These are phyloP conservation scores for Platysternon megacephalum DNA, from an alignment of 2,113 vertebrate genomes.

Conservation along the genomic window DNA sequence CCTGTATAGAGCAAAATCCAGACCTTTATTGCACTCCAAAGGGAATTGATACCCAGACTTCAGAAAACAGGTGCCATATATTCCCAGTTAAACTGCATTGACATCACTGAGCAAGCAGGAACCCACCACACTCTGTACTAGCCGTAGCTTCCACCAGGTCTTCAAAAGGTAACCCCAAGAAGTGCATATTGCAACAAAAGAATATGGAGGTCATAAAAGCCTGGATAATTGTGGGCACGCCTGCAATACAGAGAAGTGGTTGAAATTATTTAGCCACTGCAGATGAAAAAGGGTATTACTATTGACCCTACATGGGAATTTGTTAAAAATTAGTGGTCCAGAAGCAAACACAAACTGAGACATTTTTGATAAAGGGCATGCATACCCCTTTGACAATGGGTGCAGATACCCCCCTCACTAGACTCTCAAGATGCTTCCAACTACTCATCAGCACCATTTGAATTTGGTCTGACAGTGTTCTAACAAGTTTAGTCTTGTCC, in stretches of 20 bases:
- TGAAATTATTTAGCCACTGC: neutral
- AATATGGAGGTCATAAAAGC: neutral
- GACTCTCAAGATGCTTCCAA: neutral
- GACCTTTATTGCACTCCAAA: neutral
- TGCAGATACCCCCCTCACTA: neutral
- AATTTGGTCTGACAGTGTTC: neutral
- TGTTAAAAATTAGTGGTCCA: neutral
- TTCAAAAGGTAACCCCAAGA: neutral
- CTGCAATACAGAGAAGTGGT: neutral
- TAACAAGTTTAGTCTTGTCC: neutral
- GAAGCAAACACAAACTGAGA: too few relatives aligned
- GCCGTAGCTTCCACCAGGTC: neutral
- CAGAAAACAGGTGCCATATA: neutral
- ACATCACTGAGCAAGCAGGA: neutral
- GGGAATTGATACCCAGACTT: neutral
- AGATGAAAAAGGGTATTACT: neutral
- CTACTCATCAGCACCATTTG: neutral
- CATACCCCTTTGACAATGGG: neutral
- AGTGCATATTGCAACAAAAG: neutral
- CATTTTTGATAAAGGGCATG: neutral
- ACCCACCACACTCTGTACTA: neutral
- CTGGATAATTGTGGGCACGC: neutral
- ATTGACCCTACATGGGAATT: neutral
- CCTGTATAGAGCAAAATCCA: neutral
- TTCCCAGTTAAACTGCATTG: neutral